Evolutionary conservation across 2,888 invertebrate genomes (phyloP).

Genomic region (Sipha maydis): DNA sequence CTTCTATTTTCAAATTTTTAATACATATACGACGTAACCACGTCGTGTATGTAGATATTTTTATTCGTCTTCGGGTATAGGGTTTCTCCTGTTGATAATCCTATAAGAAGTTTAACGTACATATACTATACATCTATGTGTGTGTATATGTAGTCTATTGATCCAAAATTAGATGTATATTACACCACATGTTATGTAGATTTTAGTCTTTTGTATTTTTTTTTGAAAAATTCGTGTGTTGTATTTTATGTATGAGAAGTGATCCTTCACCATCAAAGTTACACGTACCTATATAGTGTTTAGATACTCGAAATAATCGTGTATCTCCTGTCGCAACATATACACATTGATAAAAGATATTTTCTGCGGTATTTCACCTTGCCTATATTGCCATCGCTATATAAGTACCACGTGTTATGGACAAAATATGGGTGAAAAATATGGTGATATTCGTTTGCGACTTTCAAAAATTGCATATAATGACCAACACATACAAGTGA

Average conservation of each 20-base stretch:
- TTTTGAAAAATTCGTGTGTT: neutral
- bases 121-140: no score
- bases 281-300: neutral
- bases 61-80: neutral
- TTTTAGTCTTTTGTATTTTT: neutral
- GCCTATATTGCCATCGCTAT: no score
- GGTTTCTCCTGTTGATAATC: neutral
- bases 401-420: no score
- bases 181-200: neutral
- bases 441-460: no score
- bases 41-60: neutral
- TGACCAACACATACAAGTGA: no score
- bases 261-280: neutral
- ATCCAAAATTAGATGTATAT: neutral
- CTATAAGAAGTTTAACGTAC: no score
- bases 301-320: neutral
- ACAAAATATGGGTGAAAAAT: no score
- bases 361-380: neutral
- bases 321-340: neutral
- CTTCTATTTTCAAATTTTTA: no score
- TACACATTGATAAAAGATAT: neutral
- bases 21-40: no score
- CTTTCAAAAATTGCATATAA: no score
- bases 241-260: neutral
- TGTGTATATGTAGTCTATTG: neutral